These are phyloP conservation scores for Pelusios castaneus DNA, from an alignment of 2,113 vertebrate genomes.

Conservation along the genomic window DNA sequence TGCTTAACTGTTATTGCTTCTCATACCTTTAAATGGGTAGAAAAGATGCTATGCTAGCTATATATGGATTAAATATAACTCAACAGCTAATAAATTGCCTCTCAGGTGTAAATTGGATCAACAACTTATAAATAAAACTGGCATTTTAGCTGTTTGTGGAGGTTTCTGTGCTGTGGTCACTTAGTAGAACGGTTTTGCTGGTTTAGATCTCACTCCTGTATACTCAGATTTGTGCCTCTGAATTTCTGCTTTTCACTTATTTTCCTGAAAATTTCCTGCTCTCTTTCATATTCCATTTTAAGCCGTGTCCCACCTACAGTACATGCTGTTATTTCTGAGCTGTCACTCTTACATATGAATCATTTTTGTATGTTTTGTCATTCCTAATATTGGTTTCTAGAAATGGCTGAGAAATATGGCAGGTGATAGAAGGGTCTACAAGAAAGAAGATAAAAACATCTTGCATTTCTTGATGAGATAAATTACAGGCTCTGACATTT, in stretches of 20 bases:
- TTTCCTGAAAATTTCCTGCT: slow-evolving; percentile 34
- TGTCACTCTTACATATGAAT: slow-evolving; percentile 73
- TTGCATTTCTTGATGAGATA: slow-evolving; percentile 42
- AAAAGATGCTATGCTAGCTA: not conserved
- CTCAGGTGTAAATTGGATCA: not conserved
- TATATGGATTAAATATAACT: not conserved
- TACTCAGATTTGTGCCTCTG: not conserved
- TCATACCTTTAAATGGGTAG: not conserved
- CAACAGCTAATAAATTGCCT: not conserved
- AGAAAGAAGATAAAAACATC: slow-evolving; percentile 39
- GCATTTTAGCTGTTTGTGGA: not conserved
- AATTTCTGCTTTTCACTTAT: not conserved
- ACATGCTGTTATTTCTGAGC: slow-evolving; percentile 70
- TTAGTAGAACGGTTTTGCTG: not conserved
- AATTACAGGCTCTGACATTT: slow-evolving; percentile 53
- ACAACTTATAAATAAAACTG: not conserved
- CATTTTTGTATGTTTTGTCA: slow-evolving; percentile 76
- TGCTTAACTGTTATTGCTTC: not conserved
- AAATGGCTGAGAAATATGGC: slow-evolving; percentile 51
- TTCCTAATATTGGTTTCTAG: slow-evolving; percentile 73
- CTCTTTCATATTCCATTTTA: slow-evolving; percentile 62
- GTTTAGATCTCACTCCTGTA: not conserved
- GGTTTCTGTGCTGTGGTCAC: not conserved
- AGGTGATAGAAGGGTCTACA: slow-evolving; percentile 65
- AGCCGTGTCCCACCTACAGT: slow-evolving; percentile 68